These are phyloP conservation scores for Megalonaias nervosa DNA, from an alignment of 1,140 invertebrate genomes.

Conservation along the genomic window DNA sequence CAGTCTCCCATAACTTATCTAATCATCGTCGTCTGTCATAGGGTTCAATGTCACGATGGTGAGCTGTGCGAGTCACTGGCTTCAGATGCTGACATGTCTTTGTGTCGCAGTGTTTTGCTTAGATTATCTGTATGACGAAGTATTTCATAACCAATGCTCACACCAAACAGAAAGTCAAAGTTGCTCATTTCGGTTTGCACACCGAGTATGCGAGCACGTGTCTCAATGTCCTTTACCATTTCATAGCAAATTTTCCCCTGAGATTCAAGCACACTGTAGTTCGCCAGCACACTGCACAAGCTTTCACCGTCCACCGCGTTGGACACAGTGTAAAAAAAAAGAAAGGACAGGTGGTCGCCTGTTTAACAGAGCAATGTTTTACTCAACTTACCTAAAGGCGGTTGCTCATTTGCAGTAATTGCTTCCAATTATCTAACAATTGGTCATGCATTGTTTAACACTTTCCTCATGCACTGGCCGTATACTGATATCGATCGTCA, in stretches of 20 bases:
- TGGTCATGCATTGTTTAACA: too few species aligned
- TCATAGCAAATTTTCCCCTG: constrained; percentile 12
- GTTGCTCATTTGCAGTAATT: too few species aligned
- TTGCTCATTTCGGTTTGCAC: background rate
- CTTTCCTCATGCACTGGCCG: too few species aligned
- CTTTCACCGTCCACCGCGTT: constrained; percentile 21
- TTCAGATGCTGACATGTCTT: constrained; percentile 15
- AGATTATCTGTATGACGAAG: constrained; percentile 12
- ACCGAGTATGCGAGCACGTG: background rate
- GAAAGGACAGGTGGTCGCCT: too few species aligned
- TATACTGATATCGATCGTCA: too few species aligned
- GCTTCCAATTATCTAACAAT: too few species aligned
- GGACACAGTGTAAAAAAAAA: constrained; percentile 6
- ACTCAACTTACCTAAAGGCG: too few species aligned
- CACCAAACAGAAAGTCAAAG: constrained; percentile 15
- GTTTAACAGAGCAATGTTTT: too few species aligned
- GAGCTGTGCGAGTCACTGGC: background rate
- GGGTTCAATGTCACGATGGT: background rate
- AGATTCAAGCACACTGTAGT: constrained; percentile 9
- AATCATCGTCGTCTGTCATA: background rate
- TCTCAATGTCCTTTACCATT: background rate
- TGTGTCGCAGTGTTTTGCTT: constrained; percentile 9
- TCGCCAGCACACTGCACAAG: constrained; percentile 4
- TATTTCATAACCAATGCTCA: constrained; percentile 10
- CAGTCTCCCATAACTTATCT: background rate